Evolutionary conservation across 1,140 invertebrate genomes (phyloP).

Genomic region (Drosophila auraria): DNA sequence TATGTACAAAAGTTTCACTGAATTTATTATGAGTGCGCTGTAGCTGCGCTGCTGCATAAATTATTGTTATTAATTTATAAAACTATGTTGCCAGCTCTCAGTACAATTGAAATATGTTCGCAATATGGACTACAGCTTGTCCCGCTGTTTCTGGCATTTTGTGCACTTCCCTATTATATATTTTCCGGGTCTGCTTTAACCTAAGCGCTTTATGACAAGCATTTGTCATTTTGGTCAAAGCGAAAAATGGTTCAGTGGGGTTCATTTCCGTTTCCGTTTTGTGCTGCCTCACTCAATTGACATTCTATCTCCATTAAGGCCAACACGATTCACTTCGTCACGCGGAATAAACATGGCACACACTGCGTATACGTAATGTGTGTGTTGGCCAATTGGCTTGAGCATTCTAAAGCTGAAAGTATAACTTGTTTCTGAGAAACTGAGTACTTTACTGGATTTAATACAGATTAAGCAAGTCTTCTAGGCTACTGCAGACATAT

Average conservation of each 20-base stretch:
- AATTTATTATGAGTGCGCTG: constrained; percentile 78
- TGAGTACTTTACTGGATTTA: background rate
- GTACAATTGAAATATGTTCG: constrained; percentile 68
- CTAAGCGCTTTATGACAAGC: constrained; percentile 20
- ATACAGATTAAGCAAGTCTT: too few species aligned
- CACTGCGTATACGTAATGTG: constrained; percentile 31
- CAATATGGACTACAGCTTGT: constrained; percentile 15
- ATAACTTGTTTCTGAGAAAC: too few species aligned
- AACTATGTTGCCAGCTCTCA: constrained; percentile 57
- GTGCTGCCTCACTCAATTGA: constrained; percentile 34
- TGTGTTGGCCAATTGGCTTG: background rate
- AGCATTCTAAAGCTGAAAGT: too few species aligned
- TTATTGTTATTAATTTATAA: constrained; percentile 83
- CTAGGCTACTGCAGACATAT: too few species aligned
- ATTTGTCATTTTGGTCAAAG: constrained; percentile 31
- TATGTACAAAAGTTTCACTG: constrained; percentile 68
- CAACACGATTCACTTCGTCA: constrained; percentile 12
- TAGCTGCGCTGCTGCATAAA: constrained; percentile 70
- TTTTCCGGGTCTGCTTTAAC: constrained; percentile 12
- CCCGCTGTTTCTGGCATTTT: constrained; percentile 21
- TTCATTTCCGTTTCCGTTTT: constrained; percentile 35
- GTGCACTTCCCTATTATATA: constrained; percentile 13
- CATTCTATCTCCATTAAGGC: constrained; percentile 32
- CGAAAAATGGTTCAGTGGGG: background rate
- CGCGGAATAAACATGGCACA: constrained; percentile 12